phyloP scores from a whole-genome alignment of 1,140 invertebrate genomes.

The Luehdorfia chinensis region DNA sequence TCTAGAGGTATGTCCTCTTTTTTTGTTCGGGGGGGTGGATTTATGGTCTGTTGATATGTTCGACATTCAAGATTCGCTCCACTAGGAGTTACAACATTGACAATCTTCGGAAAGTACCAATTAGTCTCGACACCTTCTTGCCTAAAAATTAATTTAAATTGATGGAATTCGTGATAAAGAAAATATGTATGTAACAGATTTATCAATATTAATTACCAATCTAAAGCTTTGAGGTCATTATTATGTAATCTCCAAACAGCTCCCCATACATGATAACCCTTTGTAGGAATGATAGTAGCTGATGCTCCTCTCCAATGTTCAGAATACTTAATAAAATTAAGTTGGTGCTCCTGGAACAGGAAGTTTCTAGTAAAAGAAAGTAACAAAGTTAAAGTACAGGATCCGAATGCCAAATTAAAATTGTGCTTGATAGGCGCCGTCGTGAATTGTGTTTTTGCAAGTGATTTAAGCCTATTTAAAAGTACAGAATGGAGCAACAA shows the following conservation, averaged over 20 bases:
- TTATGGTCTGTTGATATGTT: constrained; percentile 81
- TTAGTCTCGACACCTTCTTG: constrained; percentile 86
- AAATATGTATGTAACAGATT: constrained; percentile 1
- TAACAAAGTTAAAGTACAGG: too few species aligned
- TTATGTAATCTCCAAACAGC: constrained; percentile 86
- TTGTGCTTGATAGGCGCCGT: too few species aligned
- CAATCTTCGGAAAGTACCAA: constrained; percentile 82
- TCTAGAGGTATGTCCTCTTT: constrained; percentile 72
- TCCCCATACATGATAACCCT: constrained; percentile 83
- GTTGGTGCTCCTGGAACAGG: constrained; percentile 79
- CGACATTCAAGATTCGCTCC: constrained; percentile 79
- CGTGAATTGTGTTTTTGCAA: too few species aligned
- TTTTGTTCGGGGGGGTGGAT: constrained; percentile 60
- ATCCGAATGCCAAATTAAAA: too few species aligned
- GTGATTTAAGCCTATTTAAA: too few species aligned
- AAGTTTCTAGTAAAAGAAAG: neutral
- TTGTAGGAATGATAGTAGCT: constrained; percentile 84
- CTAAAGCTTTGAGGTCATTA: constrained; percentile 80
- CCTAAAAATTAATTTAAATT: constrained; percentile 54
- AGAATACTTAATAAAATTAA: constrained; percentile 85
- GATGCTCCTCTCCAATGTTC: constrained; percentile 85
- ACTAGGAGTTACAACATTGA: constrained; percentile 77
- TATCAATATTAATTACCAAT: constrained; percentile 79
- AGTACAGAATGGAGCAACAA: too few species aligned
- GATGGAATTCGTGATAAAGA: neutral